Evolutionary conservation across 2,797 vertebrate species (phyloP), one percentile per base, ranked within the genome.

Genomic region (Caiman crocodilus): DNA sequence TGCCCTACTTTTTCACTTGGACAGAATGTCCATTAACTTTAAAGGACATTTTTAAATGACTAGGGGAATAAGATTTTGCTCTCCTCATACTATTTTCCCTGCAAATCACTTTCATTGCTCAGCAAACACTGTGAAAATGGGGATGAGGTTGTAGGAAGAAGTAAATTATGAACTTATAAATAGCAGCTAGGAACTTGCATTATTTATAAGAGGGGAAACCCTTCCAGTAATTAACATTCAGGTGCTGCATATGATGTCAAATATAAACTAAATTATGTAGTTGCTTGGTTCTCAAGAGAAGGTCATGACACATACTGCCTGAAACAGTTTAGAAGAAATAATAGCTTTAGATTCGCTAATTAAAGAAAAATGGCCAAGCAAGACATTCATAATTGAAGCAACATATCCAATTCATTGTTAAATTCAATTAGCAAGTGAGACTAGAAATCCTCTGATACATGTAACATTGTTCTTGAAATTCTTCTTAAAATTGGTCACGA

Each of bases 91-190:
- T 32, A 50, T 21, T 78, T 82, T 78, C 64, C 5, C 11, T 90
- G 35, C 75, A 77, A 79, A 32, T 11, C n/a, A 55, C 56, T n/a
- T 1, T 30, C 4, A 3, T 32, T 84, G 28, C 13, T 7, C 58
- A 87, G 18, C 35, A 65, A 64, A 79, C 74, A 30, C 9, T 42
- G 42, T 7, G 42, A 42, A 42, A 8, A 42, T 42, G 42, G 42
- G 42, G 42, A 42, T 42, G 10, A 42, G 1, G 17, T 90, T 82
- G 18, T 23, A 28, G 83, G 90, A 79, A 94, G 60, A 30, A 63
- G 65, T 93, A 79, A 90, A 94, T 84, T 92, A 81, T 89, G 74
- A 86, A 55, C 32, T 80, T 74, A 84, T 94, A 94, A 95, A 93
- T 89, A 94, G 74, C 28, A 71, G 30, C 69, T 61, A 88, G 21